Evolutionary conservation across 1,140 invertebrate species (phyloP), one percentile per base, ranked within the genome.

Genomic region (Pomacea maculata): DNA sequence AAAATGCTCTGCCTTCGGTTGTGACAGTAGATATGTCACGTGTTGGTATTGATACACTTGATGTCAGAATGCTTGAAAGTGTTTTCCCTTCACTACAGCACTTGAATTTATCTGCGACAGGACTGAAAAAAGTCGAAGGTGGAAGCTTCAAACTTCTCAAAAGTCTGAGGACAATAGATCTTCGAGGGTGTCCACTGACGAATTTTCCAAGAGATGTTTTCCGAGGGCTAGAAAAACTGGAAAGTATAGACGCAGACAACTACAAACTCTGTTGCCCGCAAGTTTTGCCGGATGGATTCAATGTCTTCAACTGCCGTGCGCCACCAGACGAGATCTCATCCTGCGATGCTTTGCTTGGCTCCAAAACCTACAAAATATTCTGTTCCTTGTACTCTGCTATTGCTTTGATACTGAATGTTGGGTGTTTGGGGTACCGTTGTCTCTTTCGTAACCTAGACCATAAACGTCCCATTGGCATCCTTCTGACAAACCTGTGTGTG

Each of bases 321-420:
- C 81, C 81, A 17, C 55, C 52, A n/a, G 77, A 82, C 52, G 76
- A 80, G 55, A 80, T 87, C 57, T 87, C 86, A 14, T 87, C 86
- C 4, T 87, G 86, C 73, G 75, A 78, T 7, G 79, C 85, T 57
- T 65, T 87, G 21, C 77, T 87, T 61, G 29, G 76, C 25, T 79
- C 79, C 29, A 67, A 76, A 34, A 15, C 80, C n/a, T 74, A 86
- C 10, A 74, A 81, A 12, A 75, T 84, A 11, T 64, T 74, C 8
- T 72, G 86, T 5, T 86, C 83, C 80, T 25, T 86, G 45, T 80
- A 85, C 61, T 83, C 83, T 6, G 55, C 79, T 3, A 3, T 83
- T 7, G 76, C 83, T 10, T 34, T 87, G 19, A 45, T 80, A 10
- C 85, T 83, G 25, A 87, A 87, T 76, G 21, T 67, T 68, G 54